Percentiles rank a stretch among this genome's conserved stretches.
Conservation (phyloP, 2,888 invertebrate genomes). For the Serrognathus titanus region DNA sequence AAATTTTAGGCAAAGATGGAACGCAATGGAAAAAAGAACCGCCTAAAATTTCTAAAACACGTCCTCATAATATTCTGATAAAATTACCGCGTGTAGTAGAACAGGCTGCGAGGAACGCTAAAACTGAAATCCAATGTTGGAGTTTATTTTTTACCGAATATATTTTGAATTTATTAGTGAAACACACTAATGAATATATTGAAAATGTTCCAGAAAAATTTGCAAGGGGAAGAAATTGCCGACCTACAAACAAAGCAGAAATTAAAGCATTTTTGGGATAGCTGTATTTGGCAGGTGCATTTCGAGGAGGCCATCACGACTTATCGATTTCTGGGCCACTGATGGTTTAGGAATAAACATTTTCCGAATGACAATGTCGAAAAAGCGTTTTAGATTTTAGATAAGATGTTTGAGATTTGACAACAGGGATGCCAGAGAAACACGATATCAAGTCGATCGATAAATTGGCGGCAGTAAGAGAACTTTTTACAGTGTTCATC, state of each 20-base stretch:
- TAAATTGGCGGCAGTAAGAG: slow-evolving; percentile 29
- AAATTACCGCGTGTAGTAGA: slow-evolving; percentile 15
- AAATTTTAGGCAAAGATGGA: slow-evolving; percentile 4
- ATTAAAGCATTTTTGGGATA: slow-evolving; percentile 29
- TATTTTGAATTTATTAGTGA: slow-evolving; percentile 9
- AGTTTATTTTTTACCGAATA: slow-evolving; percentile 10
- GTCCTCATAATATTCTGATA: slow-evolving; percentile 14
- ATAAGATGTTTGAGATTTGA: slow-evolving; percentile 28
- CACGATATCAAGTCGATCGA: slow-evolving; percentile 24
- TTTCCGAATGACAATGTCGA: slow-evolving; percentile 27
- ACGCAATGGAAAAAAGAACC: slow-evolving; percentile 15
- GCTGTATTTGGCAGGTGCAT: slow-evolving; percentile 28
- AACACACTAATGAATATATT: slow-evolving; percentile 31
- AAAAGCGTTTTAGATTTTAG: slow-evolving; percentile 26
- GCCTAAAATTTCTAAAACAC: slow-evolving; percentile 6
- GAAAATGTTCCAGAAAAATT: slow-evolving; percentile 21
- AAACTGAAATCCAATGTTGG: slow-evolving; percentile 16
- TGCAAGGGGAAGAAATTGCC: slow-evolving; percentile 18
- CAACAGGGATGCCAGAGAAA: slow-evolving; percentile 19
- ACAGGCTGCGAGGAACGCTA: slow-evolving; percentile 11
- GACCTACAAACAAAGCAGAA: slow-evolving; percentile 24
- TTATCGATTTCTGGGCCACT: slow-evolving; percentile 26
- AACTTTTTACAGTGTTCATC: slow-evolving; percentile 34
- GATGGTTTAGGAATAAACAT: slow-evolving; percentile 26
- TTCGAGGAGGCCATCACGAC: slow-evolving; percentile 22